These are phyloP conservation scores for Erebia palarica DNA, from an alignment of 2,888 invertebrate species.

Conservation along the genomic window DNA sequence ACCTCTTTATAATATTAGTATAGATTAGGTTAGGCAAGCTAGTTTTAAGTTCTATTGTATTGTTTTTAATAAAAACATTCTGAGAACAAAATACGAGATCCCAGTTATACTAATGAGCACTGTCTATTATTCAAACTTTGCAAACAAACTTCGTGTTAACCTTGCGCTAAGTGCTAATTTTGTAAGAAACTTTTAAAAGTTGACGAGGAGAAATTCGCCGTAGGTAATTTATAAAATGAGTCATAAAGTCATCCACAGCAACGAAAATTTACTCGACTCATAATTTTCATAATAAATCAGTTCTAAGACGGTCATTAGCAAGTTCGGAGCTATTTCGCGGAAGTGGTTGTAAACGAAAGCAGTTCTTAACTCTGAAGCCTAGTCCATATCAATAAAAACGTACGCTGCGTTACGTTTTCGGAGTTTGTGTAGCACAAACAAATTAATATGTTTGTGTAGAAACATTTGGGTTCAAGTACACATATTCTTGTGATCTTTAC, in stretches of 20 bases:
- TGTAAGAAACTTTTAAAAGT: constrained; percentile 16
- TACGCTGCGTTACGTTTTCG: too few relatives aligned
- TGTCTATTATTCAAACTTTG: neutral
- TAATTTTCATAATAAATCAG: constrained; percentile 36
- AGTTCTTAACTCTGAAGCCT: neutral
- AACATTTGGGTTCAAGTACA: too few relatives aligned
- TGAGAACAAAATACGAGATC: too few relatives aligned
- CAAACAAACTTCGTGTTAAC: neutral
- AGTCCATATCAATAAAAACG: too few relatives aligned
- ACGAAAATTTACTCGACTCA: constrained; percentile 32
- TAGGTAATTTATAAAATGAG: constrained; percentile 30
- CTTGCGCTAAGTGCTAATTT: constrained; percentile 9
- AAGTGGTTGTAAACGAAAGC: constrained; percentile 27
- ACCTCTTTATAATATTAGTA: too few relatives aligned
- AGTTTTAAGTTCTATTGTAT: too few relatives aligned
- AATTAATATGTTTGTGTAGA: too few relatives aligned
- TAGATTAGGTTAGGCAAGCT: too few relatives aligned
- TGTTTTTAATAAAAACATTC: too few relatives aligned
- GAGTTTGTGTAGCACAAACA: too few relatives aligned
- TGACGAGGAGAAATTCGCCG: constrained; percentile 11
- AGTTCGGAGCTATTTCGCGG: constrained; percentile 30
- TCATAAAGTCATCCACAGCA: constrained; percentile 30
- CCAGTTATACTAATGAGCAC: neutral
- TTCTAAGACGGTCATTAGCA: constrained; percentile 38
- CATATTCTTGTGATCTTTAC: too few relatives aligned